Evolutionary conservation across 2,113 vertebrate species (phyloP), one percentile per base, ranked within the genome.

Genomic region (Eubucco bourcierii): DNA sequence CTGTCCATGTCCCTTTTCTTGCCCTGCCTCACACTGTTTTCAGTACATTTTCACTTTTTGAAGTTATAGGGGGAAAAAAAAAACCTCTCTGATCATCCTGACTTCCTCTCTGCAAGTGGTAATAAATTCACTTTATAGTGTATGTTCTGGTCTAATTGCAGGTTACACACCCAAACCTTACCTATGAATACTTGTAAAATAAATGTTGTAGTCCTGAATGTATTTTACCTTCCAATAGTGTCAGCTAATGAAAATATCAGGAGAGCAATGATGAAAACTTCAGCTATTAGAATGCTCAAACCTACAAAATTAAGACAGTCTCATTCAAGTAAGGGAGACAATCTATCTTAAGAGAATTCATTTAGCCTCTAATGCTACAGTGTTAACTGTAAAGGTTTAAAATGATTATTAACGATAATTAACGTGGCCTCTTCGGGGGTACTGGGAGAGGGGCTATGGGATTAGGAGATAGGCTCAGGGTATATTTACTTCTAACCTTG

Each of bases 61-160:
- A 83, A 89, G 28, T 80, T 88, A 60, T 15, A 31, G 20, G 58
- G 23, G 58, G 25, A n/a, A 59, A 41, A 4, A 68, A 83, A 84
- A 65, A 65, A 66, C 8, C 70, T 82, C 82, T 92, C 23, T 3
- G 52, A 65, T 87, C 14, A 37, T 56, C 66, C 61, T 61, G 68
- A 67, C 64, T 87, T 80, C 13, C 15, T 72, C 14, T 81, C 90
- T 88, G 68, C 18, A 85, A 90, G 89, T 83, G 76, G 31, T 75
- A 77, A 80, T 84, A 78, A 90, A 93, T 46, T 93, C 37, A 80
- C 53, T 83, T 94, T 65, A 41, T 61, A 90, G 39, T 58, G 27
- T 73, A 59, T 92, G 93, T 94, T 85, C 72, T 90, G 25, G 29
- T 83, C n/a, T 95, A 88, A 94, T 86, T 92, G 73, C n/a, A 89